phyloP scores from a whole-genome alignment of 2,888 invertebrate species.

The Leptarthrus brevirostris region DNA sequence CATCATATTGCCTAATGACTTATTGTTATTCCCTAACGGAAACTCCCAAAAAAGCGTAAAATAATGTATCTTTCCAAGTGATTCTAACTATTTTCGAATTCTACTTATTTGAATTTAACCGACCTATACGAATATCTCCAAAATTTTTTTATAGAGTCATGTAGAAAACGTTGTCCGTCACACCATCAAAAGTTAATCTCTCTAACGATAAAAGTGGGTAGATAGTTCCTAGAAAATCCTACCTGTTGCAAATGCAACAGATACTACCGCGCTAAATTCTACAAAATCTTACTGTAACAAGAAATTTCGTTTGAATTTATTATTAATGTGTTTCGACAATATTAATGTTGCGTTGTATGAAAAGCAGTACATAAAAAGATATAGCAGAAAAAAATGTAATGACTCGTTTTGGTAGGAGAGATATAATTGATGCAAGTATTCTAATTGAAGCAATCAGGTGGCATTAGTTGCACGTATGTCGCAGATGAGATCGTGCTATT shows the following conservation, averaged over 20 bases:
- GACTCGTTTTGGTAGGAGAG: slow-evolving; percentile 18
- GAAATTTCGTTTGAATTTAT: slow-evolving; percentile 25
- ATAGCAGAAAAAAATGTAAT: slow-evolving; percentile 16
- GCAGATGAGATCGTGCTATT: background rate
- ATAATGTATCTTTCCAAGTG: no score
- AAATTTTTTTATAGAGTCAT: no score
- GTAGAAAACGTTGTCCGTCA: no score
- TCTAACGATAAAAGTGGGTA: slow-evolving; percentile 28
- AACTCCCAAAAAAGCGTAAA: no score
- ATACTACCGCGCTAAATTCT: background rate
- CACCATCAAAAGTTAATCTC: background rate
- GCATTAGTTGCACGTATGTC: background rate
- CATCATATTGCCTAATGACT: no score
- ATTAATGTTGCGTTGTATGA: slow-evolving; percentile 7
- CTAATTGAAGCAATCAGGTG: slow-evolving; percentile 23
- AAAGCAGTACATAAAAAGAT: background rate
- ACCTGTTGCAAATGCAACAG: slow-evolving; percentile 5
- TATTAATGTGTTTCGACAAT: slow-evolving; percentile 30
- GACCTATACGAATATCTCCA: no score
- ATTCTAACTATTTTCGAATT: no score
- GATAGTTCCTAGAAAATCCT: slow-evolving; percentile 37
- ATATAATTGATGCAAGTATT: slow-evolving; percentile 28
- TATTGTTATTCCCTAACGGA: no score
- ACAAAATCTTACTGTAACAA: slow-evolving; percentile 2
- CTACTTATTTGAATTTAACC: no score